Conservation (phyloP, 2,113 vertebrate genomes). For the Himantopus leucocephalus region DNA sequence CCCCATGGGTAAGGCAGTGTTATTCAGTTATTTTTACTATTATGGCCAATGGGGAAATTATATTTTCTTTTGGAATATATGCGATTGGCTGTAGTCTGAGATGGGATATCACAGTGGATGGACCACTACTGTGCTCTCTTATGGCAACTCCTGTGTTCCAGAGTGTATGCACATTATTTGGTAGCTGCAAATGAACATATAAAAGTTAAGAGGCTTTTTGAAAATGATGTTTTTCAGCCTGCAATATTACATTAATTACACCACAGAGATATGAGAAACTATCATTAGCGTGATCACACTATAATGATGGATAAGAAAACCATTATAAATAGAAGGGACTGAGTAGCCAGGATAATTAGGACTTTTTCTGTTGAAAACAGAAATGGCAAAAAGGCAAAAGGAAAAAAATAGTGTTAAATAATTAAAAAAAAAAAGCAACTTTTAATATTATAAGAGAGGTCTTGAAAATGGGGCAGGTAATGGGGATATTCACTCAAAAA, state of each 20-base stretch:
- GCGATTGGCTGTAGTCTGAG: neutral
- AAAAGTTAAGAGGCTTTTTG: slow-evolving; percentile 45
- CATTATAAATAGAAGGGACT: neutral
- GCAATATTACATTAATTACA: slow-evolving; percentile 43
- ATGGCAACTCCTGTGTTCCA: neutral
- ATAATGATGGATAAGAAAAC: slow-evolving; percentile 36
- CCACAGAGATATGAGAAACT: slow-evolving; percentile 20
- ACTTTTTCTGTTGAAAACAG: slow-evolving; percentile 30
- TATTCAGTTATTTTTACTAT: slow-evolving; percentile 10
- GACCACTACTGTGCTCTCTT: neutral
- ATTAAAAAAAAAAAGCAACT: neutral
- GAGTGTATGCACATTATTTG: neutral
- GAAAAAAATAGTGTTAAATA: neutral
- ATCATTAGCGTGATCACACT: slow-evolving; percentile 44
- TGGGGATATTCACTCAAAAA: slow-evolving; percentile 7
- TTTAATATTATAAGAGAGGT: neutral
- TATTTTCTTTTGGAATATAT: slow-evolving; percentile 19
- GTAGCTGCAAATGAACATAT: slow-evolving; percentile 22
- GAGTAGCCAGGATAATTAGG: slow-evolving; percentile 41
- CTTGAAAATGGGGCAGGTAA: slow-evolving; percentile 19
- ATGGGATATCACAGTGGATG: neutral
- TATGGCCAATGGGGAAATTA: slow-evolving; percentile 19
- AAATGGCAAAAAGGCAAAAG: neutral
- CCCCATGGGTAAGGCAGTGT: neutral
- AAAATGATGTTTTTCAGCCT: slow-evolving; percentile 1